Evolutionary conservation across 2,797 vertebrate species (phyloP), one percentile per base, ranked within the genome.

Genomic region (Micropoecilia bifurca): DNA sequence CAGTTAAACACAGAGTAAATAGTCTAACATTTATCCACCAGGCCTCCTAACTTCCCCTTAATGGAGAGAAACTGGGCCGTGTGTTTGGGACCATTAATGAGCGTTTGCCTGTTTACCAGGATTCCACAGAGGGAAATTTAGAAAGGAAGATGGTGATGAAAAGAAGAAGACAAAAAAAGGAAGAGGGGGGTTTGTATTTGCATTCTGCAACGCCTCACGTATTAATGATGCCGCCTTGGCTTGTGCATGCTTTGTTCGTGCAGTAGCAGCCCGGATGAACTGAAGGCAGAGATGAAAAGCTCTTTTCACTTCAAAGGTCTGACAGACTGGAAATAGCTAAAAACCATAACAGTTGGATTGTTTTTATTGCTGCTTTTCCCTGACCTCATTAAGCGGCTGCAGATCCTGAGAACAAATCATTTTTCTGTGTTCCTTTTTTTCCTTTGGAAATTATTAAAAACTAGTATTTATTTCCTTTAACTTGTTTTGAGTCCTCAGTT

Each of bases 281-380:
- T 59, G 69, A 78, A 77, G 76, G 30, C 79, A 0, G 28, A 86
- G 76, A 90, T 85, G 82, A 91, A 84, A 87, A 80, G 84, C 81
- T 78, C 84, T 92, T 89, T 93, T 90, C 28, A 77, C 14, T 45
- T 85, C 71, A 66, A 76, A 83, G 59, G 77, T 82, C 59, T 47
- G 79, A 76, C 80, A 0, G 73, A 78, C 75, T 30, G 6, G 71
- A 90, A 82, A 74, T 82, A 86, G 68, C 86, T 88, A 66, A 75
- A 63, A 74, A 33, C 71, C 79, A 76, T 28, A 87, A 84, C 87
- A 80, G 79, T 74, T 71, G 30, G 46, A 79, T 89, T 94, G 88
- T 91, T 91, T 90, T 88, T 61, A 77, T 75, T 88, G 80, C 79
- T 82, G 77, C 20, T 90, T 89, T 92, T 88, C 84, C 81, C 78